Percentiles rank a stretch among this genome's conserved stretches.
Evolutionary conservation across 2,113 vertebrate genomes (phyloP).

Genomic region (Stegostoma tigrinum): DNA sequence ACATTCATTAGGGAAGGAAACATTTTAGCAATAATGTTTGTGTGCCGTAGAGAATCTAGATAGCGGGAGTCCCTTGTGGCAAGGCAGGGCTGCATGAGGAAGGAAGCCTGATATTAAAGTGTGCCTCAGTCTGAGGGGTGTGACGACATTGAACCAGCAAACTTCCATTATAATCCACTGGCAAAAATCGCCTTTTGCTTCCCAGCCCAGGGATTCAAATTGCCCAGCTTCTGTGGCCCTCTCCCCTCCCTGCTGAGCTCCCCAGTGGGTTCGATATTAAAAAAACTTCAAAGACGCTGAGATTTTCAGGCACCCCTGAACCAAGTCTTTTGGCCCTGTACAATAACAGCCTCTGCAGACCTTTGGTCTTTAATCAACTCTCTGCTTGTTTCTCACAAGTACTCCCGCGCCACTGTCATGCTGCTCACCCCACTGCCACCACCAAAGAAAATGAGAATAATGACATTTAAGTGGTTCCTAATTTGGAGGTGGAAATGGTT

Average conservation of each 20-base stretch:
- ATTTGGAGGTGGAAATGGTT: background rate
- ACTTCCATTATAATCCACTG: background rate
- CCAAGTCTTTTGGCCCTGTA: background rate
- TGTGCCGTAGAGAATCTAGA: background rate
- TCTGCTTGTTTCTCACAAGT: too few species aligned
- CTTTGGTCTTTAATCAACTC: background rate
- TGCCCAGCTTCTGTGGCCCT: background rate
- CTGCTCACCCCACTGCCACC: too few species aligned
- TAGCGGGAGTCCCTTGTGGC: conserved; percentile 7
- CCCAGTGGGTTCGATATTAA: background rate
- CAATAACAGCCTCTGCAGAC: background rate
- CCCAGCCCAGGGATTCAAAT: background rate
- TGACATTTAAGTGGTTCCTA: background rate
- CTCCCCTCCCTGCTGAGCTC: background rate
- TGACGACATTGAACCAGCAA: background rate
- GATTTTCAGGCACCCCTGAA: background rate
- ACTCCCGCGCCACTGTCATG: background rate
- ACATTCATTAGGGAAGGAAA: conserved; percentile 33
- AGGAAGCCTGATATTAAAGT: conserved; percentile 24
- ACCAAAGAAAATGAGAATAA: background rate
- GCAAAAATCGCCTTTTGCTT: background rate
- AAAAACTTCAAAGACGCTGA: background rate
- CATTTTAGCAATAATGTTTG: conserved; percentile 31
- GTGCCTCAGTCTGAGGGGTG: conserved; percentile 11
- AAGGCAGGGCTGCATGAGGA: conserved; percentile 4